Conservation (phyloP, 2,888 invertebrate genomes). For the Beris morrisii region DNA sequence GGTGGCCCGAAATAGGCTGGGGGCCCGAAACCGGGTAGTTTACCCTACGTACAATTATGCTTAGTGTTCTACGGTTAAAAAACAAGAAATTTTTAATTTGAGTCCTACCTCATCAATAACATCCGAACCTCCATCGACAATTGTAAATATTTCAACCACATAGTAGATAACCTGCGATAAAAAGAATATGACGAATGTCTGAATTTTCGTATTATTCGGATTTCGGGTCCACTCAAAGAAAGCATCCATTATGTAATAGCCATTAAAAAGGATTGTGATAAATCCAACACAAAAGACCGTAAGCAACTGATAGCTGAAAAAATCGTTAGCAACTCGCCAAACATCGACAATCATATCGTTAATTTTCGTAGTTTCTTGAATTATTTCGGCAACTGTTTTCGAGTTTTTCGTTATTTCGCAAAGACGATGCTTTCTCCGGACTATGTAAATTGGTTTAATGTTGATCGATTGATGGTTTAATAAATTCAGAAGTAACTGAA, state of each 20-base stretch:
- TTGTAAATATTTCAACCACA: background rate
- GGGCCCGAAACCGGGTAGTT: too few relatives aligned
- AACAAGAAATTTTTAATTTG: too few relatives aligned
- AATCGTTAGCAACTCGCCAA: constrained; percentile 30
- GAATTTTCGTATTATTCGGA: background rate
- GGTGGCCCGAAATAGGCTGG: too few relatives aligned
- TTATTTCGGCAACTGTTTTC: background rate
- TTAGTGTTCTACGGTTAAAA: too few relatives aligned
- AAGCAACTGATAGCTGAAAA: constrained; percentile 36
- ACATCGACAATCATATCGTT: constrained; percentile 36
- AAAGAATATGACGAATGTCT: constrained; percentile 7
- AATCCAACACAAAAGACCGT: constrained; percentile 35
- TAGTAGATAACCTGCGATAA: constrained; percentile 8
- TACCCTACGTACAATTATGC: too few relatives aligned
- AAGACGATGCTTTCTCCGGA: background rate
- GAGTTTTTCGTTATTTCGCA: background rate
- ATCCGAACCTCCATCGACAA: background rate
- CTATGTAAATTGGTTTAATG: background rate
- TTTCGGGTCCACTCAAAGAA: background rate
- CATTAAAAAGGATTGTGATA: constrained; percentile 36
- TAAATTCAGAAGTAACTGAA: background rate
- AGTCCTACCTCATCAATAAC: constrained; percentile 9
- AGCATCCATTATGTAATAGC: constrained; percentile 35
- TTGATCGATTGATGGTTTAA: background rate
- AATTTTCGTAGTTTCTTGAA: constrained; percentile 16